These are phyloP conservation scores for Leptoteleia sp. DNA, from an alignment of 1,140 invertebrate species.

Conservation along the genomic window DNA sequence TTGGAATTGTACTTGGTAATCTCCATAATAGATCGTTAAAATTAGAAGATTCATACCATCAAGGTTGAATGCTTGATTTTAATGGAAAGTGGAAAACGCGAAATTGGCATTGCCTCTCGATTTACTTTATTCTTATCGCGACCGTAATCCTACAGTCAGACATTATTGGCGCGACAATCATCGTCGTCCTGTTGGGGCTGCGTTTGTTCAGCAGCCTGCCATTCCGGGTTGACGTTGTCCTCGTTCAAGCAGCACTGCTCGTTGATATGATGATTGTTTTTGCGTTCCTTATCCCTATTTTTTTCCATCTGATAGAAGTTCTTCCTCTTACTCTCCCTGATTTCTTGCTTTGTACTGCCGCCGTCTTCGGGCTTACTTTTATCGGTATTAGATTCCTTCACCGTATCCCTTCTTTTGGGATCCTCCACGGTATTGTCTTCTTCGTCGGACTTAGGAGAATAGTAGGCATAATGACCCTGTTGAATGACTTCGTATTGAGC, in stretches of 20 bases:
- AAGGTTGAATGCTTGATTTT: no score
- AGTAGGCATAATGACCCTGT: conserved; percentile 75
- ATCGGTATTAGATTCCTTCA: conserved; percentile 32
- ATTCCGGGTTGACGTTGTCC: conserved; percentile 72
- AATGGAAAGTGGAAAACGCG: no score
- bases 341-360: conserved; percentile 56
- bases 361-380: conserved; percentile 39
- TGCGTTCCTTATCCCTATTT: conserved; percentile 70
- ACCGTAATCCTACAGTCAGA: conserved; percentile 60
- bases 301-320: conserved; percentile 58
- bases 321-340: conserved; percentile 64
- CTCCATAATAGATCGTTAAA: no score
- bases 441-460: conserved; percentile 71
- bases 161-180: conserved; percentile 74
- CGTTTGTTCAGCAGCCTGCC: conserved; percentile 70
- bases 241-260: conserved; percentile 75
- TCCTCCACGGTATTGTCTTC: conserved; percentile 71
- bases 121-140: neutral
- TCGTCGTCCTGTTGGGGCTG: conserved; percentile 71
- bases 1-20: no score
- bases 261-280: conserved; percentile 67
- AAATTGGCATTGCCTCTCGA: neutral
- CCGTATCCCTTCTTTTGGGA: conserved; percentile 54
- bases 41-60: no score
- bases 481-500: conserved; percentile 85